Conservation (phyloP, 2,113 vertebrate species). For the Bungarus multicinctus region DNA sequence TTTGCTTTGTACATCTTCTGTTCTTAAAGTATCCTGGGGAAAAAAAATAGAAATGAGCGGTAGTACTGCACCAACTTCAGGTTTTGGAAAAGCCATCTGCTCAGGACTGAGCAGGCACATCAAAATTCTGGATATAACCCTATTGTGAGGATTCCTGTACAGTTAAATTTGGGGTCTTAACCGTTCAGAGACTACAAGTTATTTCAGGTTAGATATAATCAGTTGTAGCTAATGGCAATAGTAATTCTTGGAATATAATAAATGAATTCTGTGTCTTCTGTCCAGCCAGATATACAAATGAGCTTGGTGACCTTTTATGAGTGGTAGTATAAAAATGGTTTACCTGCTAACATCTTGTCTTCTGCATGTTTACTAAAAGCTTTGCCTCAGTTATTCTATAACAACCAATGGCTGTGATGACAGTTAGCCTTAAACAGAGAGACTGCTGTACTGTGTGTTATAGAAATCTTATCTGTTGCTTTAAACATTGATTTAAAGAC, state of each 20-base stretch:
- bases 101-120: not conserved
- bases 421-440: not conserved
- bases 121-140: not conserved
- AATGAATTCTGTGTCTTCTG: not conserved
- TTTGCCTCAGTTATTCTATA: not conserved
- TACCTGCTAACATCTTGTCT: not conserved
- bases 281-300: not conserved
- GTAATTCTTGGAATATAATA: not conserved
- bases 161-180: not conserved
- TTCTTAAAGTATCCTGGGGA: not conserved
- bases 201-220: too few relatives aligned
- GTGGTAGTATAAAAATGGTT: not conserved
- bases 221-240: not conserved
- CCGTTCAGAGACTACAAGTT: not conserved
- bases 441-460: not conserved
- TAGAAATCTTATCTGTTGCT: not conserved
- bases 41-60: not conserved
- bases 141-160: not conserved
- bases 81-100: not conserved
- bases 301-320: not conserved
- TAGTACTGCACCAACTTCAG: not conserved
- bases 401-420: not conserved
- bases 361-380: not conserved
- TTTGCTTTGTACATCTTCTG: not conserved
- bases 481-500: not conserved